These are phyloP conservation scores for Rhinella marina DNA, from an alignment of 2,797 vertebrate species.

Conservation along the genomic window DNA sequence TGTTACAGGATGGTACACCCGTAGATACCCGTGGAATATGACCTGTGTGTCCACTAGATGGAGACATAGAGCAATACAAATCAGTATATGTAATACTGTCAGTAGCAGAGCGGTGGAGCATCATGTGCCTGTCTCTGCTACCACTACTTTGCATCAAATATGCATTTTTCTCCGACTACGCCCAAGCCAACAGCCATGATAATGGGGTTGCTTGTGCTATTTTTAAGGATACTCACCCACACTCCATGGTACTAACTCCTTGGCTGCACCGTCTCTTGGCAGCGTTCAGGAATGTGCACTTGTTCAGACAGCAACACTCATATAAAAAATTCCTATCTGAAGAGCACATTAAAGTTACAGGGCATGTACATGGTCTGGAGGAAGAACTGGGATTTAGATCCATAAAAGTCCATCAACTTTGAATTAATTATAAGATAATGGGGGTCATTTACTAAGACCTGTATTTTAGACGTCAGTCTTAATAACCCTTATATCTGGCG, in stretches of 20 bases:
- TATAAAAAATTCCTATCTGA: background rate
- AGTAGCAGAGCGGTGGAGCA: background rate
- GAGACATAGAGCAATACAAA: background rate
- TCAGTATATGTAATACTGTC: background rate
- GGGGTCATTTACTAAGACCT: too few relatives aligned
- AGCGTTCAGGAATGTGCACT: slow-evolving; percentile 7
- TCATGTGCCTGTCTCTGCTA: background rate
- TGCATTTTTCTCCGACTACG: background rate
- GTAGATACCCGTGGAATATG: background rate
- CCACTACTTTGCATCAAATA: background rate
- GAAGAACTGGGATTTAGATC: background rate
- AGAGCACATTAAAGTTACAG: background rate
- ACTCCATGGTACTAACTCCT: background rate
- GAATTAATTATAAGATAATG: background rate
- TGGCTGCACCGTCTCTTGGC: background rate
- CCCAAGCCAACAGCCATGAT: background rate
- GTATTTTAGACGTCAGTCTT: too few relatives aligned
- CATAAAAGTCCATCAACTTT: background rate
- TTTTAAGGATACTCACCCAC: background rate
- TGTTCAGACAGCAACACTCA: slow-evolving; percentile 30
- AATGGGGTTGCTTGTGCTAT: background rate
- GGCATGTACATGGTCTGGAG: background rate
- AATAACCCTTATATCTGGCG: too few relatives aligned
- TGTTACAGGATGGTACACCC: too few relatives aligned
- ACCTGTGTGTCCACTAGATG: slow-evolving; percentile 21